Evolutionary conservation across 1,140 invertebrate genomes (phyloP).

Genomic region (Frieseomelitta varia): DNA sequence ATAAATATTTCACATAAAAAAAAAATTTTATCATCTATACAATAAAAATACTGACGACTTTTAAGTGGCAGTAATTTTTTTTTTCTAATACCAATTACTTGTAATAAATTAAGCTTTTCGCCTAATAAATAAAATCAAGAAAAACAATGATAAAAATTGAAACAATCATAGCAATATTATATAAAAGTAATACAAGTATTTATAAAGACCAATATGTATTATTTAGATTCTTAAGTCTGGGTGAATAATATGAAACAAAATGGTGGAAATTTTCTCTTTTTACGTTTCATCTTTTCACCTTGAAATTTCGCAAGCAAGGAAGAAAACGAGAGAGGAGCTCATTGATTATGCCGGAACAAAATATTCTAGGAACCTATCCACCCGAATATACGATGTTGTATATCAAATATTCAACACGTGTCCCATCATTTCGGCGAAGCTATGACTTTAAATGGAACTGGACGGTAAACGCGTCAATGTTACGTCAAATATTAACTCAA

Average conservation of each 20-base stretch:
- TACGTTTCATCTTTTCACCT: neutral
- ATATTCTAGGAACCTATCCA: neutral
- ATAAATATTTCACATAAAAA: too few relatives aligned
- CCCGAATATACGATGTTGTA: neutral
- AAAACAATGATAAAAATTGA: neutral
- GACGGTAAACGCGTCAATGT: neutral
- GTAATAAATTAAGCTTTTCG: neutral
- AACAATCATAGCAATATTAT: neutral
- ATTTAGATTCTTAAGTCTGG: fast-evolving
- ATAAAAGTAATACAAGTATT: too few relatives aligned
- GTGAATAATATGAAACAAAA: neutral
- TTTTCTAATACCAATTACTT: neutral
- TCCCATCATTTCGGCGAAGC: neutral
- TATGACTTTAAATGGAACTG: neutral
- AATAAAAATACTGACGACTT: too few relatives aligned
- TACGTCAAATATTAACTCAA: neutral
- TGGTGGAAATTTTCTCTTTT: neutral
- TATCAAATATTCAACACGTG: slow-evolving; percentile 19
- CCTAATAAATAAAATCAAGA: too few relatives aligned
- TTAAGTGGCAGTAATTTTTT: neutral
- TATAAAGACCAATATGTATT: too few relatives aligned
- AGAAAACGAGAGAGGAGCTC: neutral
- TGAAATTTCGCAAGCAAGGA: neutral
- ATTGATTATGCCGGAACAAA: slow-evolving; percentile 14
- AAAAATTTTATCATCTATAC: too few relatives aligned